These are phyloP conservation scores for Clinocottus analis DNA, from an alignment of 2,113 vertebrate species.

Conservation along the genomic window DNA sequence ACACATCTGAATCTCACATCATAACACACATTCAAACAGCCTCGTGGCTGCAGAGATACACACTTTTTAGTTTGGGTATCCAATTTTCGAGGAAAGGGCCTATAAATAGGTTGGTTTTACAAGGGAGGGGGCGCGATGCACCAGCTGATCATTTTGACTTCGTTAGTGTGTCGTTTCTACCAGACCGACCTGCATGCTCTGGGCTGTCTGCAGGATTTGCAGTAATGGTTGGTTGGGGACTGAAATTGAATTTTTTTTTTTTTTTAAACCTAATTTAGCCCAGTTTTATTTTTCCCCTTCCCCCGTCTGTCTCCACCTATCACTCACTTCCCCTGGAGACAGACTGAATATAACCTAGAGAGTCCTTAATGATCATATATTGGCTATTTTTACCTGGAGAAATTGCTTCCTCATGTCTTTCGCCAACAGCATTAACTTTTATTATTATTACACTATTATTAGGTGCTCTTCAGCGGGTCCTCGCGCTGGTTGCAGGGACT, in stretches of 20 bases:
- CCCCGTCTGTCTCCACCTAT: constrained; percentile 38
- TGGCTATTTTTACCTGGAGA: constrained; percentile 30
- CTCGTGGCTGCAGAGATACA: too few species aligned
- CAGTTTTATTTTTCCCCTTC: constrained; percentile 47
- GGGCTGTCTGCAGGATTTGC: constrained; percentile 33
- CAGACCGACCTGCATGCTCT: constrained; percentile 5
- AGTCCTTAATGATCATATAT: constrained; percentile 42
- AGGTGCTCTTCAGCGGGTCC: constrained; percentile 21
- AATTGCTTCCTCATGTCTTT: constrained; percentile 29
- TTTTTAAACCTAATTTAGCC: constrained; percentile 55
- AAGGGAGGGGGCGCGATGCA: constrained; percentile 20
- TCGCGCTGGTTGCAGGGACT: neutral
- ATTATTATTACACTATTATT: constrained; percentile 9
- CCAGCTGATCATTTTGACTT: constrained; percentile 65
- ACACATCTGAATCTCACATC: too few species aligned
- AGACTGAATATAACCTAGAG: constrained; percentile 27
- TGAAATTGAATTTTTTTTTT: constrained; percentile 50
- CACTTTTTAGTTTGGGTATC: too few species aligned
- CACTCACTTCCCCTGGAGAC: constrained; percentile 51
- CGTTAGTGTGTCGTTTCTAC: constrained; percentile 54
- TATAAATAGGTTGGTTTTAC: too few species aligned
- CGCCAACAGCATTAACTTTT: constrained; percentile 11
- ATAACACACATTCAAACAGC: too few species aligned
- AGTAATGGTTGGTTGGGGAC: constrained; percentile 41
- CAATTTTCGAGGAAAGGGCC: too few species aligned